Conservation (phyloP, 2,113 vertebrate genomes). For the Carassius carassius region DNA sequence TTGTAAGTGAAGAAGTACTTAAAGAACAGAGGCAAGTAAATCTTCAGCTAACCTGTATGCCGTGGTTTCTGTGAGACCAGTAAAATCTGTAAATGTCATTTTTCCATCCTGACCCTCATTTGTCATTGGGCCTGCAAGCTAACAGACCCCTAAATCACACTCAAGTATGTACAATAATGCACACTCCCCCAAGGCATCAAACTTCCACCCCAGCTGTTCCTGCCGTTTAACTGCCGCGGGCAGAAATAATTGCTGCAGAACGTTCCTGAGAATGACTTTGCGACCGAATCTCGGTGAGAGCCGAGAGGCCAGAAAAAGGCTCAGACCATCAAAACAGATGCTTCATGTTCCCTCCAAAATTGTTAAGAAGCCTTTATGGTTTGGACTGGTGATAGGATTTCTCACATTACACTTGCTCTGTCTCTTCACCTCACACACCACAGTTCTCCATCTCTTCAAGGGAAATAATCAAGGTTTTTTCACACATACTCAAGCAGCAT, state of each 20-base stretch:
- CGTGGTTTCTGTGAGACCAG: constrained; percentile 17
- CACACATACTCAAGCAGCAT: neutral
- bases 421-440: neutral
- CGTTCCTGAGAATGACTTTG: constrained; percentile 23
- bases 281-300: constrained; percentile 31
- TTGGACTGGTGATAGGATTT: constrained; percentile 8
- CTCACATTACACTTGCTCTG: constrained; percentile 9
- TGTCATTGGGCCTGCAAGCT: neutral
- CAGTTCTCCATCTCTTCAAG: neutral
- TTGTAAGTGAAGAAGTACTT: constrained; percentile 24
- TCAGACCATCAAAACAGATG: constrained; percentile 39
- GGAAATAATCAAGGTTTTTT: neutral
- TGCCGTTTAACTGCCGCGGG: constrained; percentile 34
- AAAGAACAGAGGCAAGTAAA: constrained; percentile 24
- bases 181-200: constrained; percentile 2
- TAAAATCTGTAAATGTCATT: constrained; percentile 14
- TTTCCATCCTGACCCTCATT: constrained; percentile 8
- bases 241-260: constrained; percentile 49
- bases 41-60: constrained; percentile 14
- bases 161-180: constrained; percentile 19
- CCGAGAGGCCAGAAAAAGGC: constrained; percentile 22
- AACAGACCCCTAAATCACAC: constrained; percentile 20
- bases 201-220: constrained; percentile 48
- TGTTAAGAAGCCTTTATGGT: constrained; percentile 31
- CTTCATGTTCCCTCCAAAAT: constrained; percentile 31